Base-by-base conservation (phyloP, 2,888 invertebrate species). In the Tiphia femorata region DNA sequence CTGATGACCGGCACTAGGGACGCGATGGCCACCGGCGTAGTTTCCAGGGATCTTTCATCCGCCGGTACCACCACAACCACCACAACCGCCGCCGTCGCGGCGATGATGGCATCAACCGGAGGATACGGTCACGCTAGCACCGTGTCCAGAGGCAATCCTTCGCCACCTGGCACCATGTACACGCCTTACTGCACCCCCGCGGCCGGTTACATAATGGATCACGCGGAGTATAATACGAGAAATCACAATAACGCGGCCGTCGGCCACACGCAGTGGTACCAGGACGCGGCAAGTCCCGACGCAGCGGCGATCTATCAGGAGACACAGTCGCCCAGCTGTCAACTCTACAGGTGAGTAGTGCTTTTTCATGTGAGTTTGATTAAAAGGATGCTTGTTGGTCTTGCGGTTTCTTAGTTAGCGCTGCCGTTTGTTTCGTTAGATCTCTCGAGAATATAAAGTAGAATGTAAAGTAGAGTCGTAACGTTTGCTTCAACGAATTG, bases 181-280 rank as follows among this genome's bases (percentile, higher is more conserved):
- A 68, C 81, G 12, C 78, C 82, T 3, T 82, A 82, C 23, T 83
- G 83, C 49, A 49, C 70, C 8, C 70, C 70, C 27, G 38, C 67
- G 3, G 52, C 82, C 4, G 79, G 81, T 6, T 83, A 82, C 56
- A 80, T 82, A 17, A 82, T 83, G 81, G 82, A 83, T 41, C 83
- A 82, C 53, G 67, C 76, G 1, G 83, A 82, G 42, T 83, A 83
- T 51, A 82, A 82, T 46, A 59, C 81, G 2, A 77, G 81, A 52
- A 80, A 76, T 49, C 82, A 80, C 33, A 63, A 62, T 29, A 77
- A 76, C 51, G 70, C 72, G n/a, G 62, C 73, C 0, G 75, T 73
- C 6, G 74, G 73, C 5, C 83, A 83, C 59, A 73, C 82, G 16
- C 83, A 83, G 35, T 83, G 83, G 83, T 82, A 82, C 58, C 83